Conservation (phyloP, 2,113 vertebrate species). For the Phyllopteryx taeniolatus region DNA sequence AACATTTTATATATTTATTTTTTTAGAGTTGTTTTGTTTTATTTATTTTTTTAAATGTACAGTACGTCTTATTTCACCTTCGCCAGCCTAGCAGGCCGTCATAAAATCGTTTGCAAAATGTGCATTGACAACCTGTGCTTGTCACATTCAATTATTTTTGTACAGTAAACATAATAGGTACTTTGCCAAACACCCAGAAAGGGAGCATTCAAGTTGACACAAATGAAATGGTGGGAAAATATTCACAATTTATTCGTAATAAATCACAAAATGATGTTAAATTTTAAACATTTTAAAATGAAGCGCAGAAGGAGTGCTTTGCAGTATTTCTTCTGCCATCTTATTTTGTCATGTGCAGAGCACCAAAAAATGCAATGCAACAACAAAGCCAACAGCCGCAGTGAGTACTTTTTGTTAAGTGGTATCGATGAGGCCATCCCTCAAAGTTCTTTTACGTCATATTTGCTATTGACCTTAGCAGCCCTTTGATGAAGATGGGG, state of each 20-base stretch:
- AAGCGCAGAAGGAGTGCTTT: neutral
- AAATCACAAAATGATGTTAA: neutral
- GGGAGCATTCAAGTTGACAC: neutral
- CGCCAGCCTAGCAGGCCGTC: too few relatives aligned
- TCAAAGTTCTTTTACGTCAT: slow-evolving; percentile 2
- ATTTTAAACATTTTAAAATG: neutral
- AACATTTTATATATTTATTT: too few relatives aligned
- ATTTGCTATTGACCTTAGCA: slow-evolving; percentile 34
- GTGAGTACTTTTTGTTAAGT: slow-evolving; percentile 14
- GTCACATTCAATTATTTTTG: too few relatives aligned
- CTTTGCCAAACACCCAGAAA: neutral
- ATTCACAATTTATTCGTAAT: neutral
- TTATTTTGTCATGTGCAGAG: neutral
- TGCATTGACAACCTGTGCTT: too few relatives aligned
- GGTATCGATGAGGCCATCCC: slow-evolving; percentile 41
- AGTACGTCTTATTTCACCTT: too few relatives aligned
- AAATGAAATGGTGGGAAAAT: neutral
- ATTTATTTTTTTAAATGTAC: too few relatives aligned
- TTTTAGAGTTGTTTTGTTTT: too few relatives aligned
- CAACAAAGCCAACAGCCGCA: neutral
- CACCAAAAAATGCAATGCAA: neutral
- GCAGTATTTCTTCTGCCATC: neutral
- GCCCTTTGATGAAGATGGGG: slow-evolving; percentile 37
- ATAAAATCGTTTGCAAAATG: too few relatives aligned
- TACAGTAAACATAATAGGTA: too few relatives aligned